These are phyloP conservation scores for Philereme vetulata DNA, from an alignment of 2,888 invertebrate genomes.

Conservation along the genomic window DNA sequence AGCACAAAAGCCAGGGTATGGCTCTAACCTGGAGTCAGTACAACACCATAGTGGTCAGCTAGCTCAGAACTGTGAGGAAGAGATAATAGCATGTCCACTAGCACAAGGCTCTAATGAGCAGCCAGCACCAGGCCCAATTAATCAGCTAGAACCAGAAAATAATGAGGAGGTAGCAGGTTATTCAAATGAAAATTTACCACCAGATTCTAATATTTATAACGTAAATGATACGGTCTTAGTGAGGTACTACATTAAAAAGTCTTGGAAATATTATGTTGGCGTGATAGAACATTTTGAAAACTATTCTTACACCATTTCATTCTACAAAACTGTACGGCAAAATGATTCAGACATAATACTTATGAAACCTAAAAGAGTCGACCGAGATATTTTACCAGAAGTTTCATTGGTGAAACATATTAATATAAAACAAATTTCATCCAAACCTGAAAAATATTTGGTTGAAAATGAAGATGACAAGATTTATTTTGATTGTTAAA, in stretches of 20 bases:
- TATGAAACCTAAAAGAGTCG: slow-evolving; percentile 18
- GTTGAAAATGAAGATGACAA: slow-evolving; percentile 11
- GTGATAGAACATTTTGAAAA: slow-evolving; percentile 20
- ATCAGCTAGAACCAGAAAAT: slow-evolving; percentile 18
- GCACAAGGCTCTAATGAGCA: slow-evolving; percentile 16
- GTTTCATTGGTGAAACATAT: slow-evolving; percentile 13
- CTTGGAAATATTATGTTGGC: slow-evolving; percentile 27
- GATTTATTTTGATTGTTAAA: slow-evolving; percentile 14
- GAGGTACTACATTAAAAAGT: slow-evolving; percentile 23
- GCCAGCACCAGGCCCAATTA: slow-evolving; percentile 17
- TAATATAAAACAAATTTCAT: slow-evolving; percentile 13
- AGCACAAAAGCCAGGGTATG: slow-evolving; percentile 17
- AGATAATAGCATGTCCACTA: slow-evolving; percentile 17
- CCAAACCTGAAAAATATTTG: slow-evolving; percentile 14
- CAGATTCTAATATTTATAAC: too few relatives aligned
- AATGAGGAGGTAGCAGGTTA: slow-evolving; percentile 13
- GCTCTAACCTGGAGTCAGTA: slow-evolving; percentile 18
- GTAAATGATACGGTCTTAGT: slow-evolving; percentile 22
- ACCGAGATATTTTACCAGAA: slow-evolving; percentile 12
- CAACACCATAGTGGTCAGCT: slow-evolving; percentile 18
- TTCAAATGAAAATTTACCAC: slow-evolving; percentile 12
- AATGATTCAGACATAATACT: slow-evolving; percentile 34
- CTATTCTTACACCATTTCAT: slow-evolving; percentile 22
- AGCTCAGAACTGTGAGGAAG: slow-evolving; percentile 17
- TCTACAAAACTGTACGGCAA: slow-evolving; percentile 27